Evolutionary conservation across 1,140 invertebrate species (phyloP), one percentile per base, ranked within the genome.

Genomic region (Drosophila grimshawi): DNA sequence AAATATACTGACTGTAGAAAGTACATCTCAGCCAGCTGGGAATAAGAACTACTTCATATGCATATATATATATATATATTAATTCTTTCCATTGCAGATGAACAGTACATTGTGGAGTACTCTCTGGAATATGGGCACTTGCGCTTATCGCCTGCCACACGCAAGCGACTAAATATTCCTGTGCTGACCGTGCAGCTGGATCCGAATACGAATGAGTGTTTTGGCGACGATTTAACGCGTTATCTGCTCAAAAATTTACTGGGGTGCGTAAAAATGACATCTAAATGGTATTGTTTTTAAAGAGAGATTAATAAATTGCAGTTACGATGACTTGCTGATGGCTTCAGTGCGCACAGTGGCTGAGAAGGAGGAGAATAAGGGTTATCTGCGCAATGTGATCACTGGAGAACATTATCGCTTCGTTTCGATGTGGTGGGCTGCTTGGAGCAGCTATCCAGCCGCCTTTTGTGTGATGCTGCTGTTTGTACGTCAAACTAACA

Each of bases 351-450:
- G 99, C 93, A 96, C 96, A 8, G 93, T 99, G 37, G 98, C 98
- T 3, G 98, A 99, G 93, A 95, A 97, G 74, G 98, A 99, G 93
- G 97, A 99, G 76, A 98, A 99, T 93, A 99, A 99, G 94, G 98
- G 98, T 66, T 97, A 96, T 93, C 93, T 98, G 68, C 95, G 98
- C 82, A 99, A 99, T 94, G 97, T 99, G 45, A 97, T 99, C 39
- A 99, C 98, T 27, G 98, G 98, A n/a, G 98, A 99, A 91, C 98
- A 99, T 93, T 99, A 99, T 93, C 95, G 98, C 71, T 99, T 99
- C 94, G 98, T 99, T 27, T 98, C 96, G 79, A 97, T 98, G 95
- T 97, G 98, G 96, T 97, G 98, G 96, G 98, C 98, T 94, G 96
- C 98, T 3, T 95, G 97, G 81, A 97, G 95, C 56, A 97, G 97